Conservation (phyloP, 2,888 invertebrate species). For the Drosophila siamana region DNA sequence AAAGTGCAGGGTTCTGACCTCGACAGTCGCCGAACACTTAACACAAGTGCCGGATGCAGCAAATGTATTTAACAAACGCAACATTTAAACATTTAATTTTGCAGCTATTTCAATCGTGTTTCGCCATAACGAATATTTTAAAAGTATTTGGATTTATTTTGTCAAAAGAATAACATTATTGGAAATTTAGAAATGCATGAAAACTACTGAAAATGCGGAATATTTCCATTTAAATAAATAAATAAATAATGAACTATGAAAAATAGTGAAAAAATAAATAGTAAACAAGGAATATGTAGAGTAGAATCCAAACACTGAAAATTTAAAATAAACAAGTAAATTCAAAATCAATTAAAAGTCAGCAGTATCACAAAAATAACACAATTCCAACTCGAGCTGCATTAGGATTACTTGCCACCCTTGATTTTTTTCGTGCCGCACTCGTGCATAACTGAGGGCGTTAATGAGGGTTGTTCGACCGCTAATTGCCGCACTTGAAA, state of each 20-base stretch:
- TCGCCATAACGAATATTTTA: not conserved
- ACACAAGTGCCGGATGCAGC: not conserved
- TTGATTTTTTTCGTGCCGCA: not conserved
- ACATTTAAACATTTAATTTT: not conserved
- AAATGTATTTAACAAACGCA: constrained; percentile 2
- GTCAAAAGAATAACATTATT: too few relatives aligned
- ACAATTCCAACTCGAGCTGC: not conserved
- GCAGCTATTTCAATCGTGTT: not conserved
- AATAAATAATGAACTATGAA: not conserved
- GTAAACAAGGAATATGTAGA: too few relatives aligned
- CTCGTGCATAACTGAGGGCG: not conserved
- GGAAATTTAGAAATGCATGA: too few relatives aligned
- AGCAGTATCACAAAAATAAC: not conserved
- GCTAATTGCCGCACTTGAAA: constrained; percentile 24
- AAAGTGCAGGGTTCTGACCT: constrained; percentile 11
- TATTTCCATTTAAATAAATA: not conserved
- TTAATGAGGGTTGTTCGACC: constrained; percentile 14
- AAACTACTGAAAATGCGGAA: too few relatives aligned
- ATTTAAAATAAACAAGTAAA: not conserved
- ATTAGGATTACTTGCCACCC: not conserved
- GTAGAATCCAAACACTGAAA: not conserved
- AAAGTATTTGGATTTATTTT: not conserved
- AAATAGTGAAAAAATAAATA: too few relatives aligned
- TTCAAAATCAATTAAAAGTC: not conserved
- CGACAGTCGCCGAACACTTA: constrained; percentile 4